Base-by-base conservation (phyloP, 2,888 invertebrate genomes). In the Eilema sororculum region DNA sequence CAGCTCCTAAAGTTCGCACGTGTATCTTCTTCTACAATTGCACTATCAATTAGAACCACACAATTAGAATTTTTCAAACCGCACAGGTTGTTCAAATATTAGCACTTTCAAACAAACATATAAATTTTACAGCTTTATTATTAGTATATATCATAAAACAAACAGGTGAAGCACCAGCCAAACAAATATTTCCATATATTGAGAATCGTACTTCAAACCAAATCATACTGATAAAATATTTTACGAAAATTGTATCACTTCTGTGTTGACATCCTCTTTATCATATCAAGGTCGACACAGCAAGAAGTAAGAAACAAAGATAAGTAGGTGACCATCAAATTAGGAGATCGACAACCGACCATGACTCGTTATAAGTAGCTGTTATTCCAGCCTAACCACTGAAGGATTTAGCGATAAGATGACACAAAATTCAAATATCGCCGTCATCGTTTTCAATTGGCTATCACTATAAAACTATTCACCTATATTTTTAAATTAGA, bases 271-370 rank as follows among this genome's bases (percentile, higher is more conserved):
- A 78, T 72, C 67, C 28, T 81, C 83, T 85, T 89, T 89, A 90
- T 91, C 87, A 83, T 84, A 84, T 82, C 82, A 82, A 88, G 90
- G 90, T 86, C 75, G 75, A 80, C 16, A 28, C 30, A 60, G 20
- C 60, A 60, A 60, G 60, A 60, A 58, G 76, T 84, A 80, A 82
- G 85, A 86, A 84, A 85, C 83, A 84, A 76, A 72, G 92, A 93
- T 93, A 92, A 89, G 84, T 81, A 80, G 85, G 82, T 89, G 93
- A 90, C 92, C 91, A 93, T 92, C 91, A 92, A 93, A 91, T 91
- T 92, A 91, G 86, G 93, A 94, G 95, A 94, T 94, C 95, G 92
- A 91, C 90, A 93, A 92, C 93, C 95, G 93, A 82, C 95, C 95
- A 75, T 95, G 95, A 94, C 95, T 94, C 88, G 89, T 89, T 93